These are phyloP conservation scores for Rana temporaria DNA, from an alignment of 2,113 vertebrate species.

Conservation along the genomic window DNA sequence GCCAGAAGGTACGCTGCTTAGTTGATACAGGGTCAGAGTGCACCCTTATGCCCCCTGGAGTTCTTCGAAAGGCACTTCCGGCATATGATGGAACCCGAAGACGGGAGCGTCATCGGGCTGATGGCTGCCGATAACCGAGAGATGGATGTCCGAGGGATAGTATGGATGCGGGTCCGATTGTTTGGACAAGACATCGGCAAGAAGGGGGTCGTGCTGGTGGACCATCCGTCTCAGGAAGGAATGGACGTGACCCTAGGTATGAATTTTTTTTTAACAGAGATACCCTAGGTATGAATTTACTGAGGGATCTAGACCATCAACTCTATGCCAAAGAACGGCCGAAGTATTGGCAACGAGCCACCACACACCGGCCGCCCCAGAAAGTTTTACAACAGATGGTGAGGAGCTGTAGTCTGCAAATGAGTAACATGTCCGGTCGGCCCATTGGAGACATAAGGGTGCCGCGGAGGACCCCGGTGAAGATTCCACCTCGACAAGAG, in stretches of 20 bases:
- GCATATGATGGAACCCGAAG: too few species aligned
- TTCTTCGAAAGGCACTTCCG: too few species aligned
- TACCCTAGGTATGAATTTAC: slow-evolving; percentile 12
- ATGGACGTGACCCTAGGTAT: background rate
- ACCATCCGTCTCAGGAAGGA: background rate
- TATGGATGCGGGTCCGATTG: background rate
- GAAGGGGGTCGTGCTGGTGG: background rate
- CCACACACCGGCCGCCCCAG: background rate
- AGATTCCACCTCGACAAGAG: too few species aligned
- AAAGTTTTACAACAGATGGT: background rate
- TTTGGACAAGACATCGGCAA: slow-evolving; percentile 4
- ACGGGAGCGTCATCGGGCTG: too few species aligned
- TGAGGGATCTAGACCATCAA: background rate
- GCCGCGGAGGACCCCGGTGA: too few species aligned
- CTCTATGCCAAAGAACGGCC: background rate
- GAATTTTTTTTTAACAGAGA: too few species aligned
- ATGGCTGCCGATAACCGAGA: too few species aligned
- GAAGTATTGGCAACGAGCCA: too few species aligned
- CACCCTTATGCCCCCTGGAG: too few species aligned
- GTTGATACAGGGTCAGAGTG: too few species aligned
- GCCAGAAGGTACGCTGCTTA: too few species aligned
- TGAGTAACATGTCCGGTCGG: background rate
- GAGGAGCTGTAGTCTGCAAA: background rate
- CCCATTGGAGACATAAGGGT: background rate
- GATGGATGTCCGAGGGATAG: too few species aligned